These are phyloP conservation scores for Diuraphis noxia DNA, from an alignment of 1,140 invertebrate species.

Conservation along the genomic window DNA sequence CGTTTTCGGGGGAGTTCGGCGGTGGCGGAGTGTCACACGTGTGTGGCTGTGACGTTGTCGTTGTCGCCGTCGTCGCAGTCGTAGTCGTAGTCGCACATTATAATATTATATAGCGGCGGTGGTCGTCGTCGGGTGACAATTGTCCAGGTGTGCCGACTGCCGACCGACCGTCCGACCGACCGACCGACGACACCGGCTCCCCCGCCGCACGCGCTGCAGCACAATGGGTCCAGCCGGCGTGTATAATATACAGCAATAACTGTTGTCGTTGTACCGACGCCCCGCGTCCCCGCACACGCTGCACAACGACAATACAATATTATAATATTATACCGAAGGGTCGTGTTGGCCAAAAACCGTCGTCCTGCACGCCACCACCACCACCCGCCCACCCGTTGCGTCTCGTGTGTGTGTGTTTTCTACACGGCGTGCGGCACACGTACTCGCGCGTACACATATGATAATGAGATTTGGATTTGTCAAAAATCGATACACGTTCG, in stretches of 20 bases:
- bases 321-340: constrained; percentile 42
- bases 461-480: constrained; percentile 53
- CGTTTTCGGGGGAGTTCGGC: neutral
- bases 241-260: constrained; percentile 53
- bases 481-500: constrained; percentile 44
- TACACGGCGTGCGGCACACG: neutral
- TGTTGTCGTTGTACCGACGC: constrained; percentile 52
- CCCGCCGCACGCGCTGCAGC: neutral
- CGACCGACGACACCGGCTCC: neutral
- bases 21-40: constrained; percentile 44
- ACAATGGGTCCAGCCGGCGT: constrained; percentile 54
- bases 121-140: constrained; percentile 43
- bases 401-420: neutral
- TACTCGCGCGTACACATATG: constrained; percentile 2
- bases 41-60: constrained; percentile 40
- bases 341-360: constrained; percentile 45
- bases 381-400: neutral
- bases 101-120: no score
- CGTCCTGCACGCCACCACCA: neutral
- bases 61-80: neutral
- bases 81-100: neutral
- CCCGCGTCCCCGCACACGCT: neutral
- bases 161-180: constrained; percentile 16
- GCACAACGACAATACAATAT: neutral
- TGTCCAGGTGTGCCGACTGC: constrained; percentile 47